Evolutionary conservation across 2,797 vertebrate species (phyloP).

Genomic region (Taeniopygia guttata): DNA sequence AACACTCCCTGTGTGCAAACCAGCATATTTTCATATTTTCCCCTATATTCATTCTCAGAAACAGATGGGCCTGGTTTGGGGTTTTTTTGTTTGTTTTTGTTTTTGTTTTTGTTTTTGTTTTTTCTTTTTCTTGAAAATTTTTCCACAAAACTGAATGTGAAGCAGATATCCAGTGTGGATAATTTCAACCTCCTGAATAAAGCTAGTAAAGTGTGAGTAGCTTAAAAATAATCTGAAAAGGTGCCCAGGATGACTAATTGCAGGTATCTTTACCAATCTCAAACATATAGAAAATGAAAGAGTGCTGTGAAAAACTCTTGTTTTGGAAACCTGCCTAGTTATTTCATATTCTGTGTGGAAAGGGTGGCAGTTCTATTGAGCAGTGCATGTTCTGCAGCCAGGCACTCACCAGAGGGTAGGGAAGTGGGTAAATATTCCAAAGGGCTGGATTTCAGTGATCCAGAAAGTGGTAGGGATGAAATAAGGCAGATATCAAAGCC

Average conservation of each 20-base stretch:
- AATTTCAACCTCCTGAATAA: neutral
- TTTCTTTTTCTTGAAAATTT: neutral
- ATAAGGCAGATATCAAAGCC: neutral
- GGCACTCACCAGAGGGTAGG: neutral
- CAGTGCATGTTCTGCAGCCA: neutral
- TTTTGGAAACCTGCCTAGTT: neutral
- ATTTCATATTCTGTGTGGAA: neutral
- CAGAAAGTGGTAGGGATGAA: neutral
- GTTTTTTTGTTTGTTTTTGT: neutral
- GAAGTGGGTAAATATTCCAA: neutral
- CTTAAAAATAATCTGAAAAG: neutral
- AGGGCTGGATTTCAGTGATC: neutral
- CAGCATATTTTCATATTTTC: neutral
- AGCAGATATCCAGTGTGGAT: neutral
- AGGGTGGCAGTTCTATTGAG: neutral
- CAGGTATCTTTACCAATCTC: neutral
- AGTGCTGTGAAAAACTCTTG: neutral
- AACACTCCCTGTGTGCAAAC: neutral
- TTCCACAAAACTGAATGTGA: neutral
- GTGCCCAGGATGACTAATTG: neutral
- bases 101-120: neutral
- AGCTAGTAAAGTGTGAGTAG: neutral
- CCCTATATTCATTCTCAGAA: neutral
- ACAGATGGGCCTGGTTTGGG: neutral
- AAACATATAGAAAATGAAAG: neutral